These are phyloP conservation scores for Temnothorax rugatulus DNA, from an alignment of 2,888 invertebrate genomes.

Conservation along the genomic window DNA sequence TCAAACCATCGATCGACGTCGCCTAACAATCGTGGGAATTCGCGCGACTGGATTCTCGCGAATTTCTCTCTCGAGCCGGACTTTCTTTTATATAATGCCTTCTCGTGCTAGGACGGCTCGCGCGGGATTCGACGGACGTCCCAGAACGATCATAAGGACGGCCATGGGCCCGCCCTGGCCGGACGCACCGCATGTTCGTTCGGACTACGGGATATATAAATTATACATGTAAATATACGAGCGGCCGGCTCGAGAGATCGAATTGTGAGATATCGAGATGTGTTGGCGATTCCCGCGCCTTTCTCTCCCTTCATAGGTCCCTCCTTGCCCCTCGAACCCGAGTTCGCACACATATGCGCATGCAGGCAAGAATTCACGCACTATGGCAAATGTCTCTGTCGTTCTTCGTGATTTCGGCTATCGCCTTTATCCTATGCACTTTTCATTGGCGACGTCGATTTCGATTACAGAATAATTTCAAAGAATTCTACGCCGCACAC, in stretches of 20 bases:
- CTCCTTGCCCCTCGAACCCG: constrained; percentile 51
- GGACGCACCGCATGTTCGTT: constrained; percentile 69
- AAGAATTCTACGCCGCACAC: neutral
- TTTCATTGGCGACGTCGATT: constrained; percentile 1
- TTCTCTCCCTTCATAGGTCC: constrained; percentile 33
- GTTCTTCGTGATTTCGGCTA: neutral
- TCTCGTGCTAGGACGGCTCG: constrained; percentile 58
- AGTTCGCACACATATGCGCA: constrained; percentile 52
- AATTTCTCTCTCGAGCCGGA: constrained; percentile 62
- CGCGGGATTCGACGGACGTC: constrained; percentile 38
- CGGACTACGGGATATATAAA: constrained; percentile 82
- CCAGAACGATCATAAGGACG: constrained; percentile 60
- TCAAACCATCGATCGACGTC: constrained; percentile 23
- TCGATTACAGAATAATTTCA: neutral
- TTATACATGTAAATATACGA: constrained; percentile 85
- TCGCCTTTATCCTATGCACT: neutral
- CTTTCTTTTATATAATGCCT: constrained; percentile 67
- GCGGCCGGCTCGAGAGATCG: constrained; percentile 80
- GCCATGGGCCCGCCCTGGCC: constrained; percentile 70
- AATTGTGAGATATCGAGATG: constrained; percentile 82
- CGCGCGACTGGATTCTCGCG: constrained; percentile 64
- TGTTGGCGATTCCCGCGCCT: constrained; percentile 78
- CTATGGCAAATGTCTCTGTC: constrained; percentile 64
- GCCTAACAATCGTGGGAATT: constrained; percentile 73
- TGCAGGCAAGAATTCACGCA: constrained; percentile 62